phyloP scores from a whole-genome alignment of 2,888 invertebrate species.

The Tetanocera ferruginea region DNA sequence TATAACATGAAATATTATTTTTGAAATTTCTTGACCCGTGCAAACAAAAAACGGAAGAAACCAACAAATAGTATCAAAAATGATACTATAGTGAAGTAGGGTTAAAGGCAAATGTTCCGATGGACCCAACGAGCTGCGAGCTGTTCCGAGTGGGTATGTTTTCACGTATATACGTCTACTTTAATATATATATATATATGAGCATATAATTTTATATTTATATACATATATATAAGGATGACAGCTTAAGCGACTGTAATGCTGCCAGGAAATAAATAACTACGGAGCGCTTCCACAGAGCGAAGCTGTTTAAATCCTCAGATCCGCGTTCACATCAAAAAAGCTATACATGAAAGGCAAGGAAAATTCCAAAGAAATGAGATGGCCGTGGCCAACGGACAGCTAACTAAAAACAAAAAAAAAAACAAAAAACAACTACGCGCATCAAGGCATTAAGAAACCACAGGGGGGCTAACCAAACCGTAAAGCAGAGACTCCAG shows the following conservation, averaged over 20 bases:
- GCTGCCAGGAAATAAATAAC: constrained; percentile 44
- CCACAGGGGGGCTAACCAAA: not conserved
- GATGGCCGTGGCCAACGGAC: constrained; percentile 10
- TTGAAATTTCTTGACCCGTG: too few species aligned
- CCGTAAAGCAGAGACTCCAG: not conserved
- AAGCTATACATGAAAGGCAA: not conserved
- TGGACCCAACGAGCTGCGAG: too few species aligned
- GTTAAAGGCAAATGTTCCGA: too few species aligned
- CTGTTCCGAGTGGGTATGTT: too few species aligned
- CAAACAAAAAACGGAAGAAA: too few species aligned
- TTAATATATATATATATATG: too few species aligned
- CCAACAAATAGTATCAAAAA: too few species aligned
- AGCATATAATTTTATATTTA: too few species aligned
- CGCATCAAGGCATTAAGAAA: constrained; percentile 28
- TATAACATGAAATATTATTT: too few species aligned
- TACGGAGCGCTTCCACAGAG: constrained; percentile 30
- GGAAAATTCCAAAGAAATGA: constrained; percentile 22
- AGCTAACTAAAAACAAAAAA: not conserved
- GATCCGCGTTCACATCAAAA: constrained; percentile 24
- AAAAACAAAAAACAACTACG: not conserved
- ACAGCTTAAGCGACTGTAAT: constrained; percentile 24
- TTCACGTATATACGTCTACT: too few species aligned
- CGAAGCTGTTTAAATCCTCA: constrained; percentile 26
- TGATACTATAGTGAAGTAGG: too few species aligned
- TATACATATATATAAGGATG: not conserved